Evolutionary conservation across 2,113 vertebrate species (phyloP).

Genomic region (Perca flavescens): DNA sequence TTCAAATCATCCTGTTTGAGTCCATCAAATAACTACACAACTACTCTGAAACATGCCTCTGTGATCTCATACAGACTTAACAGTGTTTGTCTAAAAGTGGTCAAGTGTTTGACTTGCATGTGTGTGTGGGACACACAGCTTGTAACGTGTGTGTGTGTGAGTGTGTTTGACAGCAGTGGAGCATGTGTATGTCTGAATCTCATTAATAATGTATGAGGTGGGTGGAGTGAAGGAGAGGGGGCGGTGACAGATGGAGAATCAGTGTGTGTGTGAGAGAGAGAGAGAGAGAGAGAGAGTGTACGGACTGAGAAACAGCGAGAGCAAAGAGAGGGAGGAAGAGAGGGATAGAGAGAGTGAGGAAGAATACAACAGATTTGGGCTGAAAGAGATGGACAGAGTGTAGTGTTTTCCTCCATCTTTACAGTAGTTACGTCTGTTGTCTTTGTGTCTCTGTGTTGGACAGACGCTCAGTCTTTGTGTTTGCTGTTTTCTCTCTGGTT

Average conservation of each 20-base stretch:
- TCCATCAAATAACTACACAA: neutral
- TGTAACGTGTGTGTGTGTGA: conserved; percentile 24
- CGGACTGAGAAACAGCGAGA: conserved; percentile 13
- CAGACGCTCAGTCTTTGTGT: conserved; percentile 36
- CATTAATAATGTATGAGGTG: conserved; percentile 84
- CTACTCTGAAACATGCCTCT: neutral
- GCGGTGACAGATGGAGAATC: conserved; percentile 80
- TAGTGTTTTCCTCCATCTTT: neutral
- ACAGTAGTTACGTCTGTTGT: neutral
- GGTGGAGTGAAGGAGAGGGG: conserved; percentile 73
- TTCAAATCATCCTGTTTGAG: neutral
- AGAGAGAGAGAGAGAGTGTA: conserved; percentile 28
- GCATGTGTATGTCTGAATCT: conserved; percentile 37
- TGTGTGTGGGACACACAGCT: conserved; percentile 1
- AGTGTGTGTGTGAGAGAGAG: conserved; percentile 37
- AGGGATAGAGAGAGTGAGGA: conserved; percentile 24
- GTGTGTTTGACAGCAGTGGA: conserved; percentile 42
- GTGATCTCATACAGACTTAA: neutral
- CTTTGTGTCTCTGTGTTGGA: conserved; percentile 4
- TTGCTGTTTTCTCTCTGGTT: conserved; percentile 8
- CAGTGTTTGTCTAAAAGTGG: neutral
- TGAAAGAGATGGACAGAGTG: conserved; percentile 11
- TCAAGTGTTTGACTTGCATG: conserved; percentile 1
- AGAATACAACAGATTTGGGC: neutral
- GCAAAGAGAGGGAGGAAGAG: conserved; percentile 8